Evolutionary conservation across 2,888 invertebrate species (phyloP).

Genomic region (Orchestes rusci): DNA sequence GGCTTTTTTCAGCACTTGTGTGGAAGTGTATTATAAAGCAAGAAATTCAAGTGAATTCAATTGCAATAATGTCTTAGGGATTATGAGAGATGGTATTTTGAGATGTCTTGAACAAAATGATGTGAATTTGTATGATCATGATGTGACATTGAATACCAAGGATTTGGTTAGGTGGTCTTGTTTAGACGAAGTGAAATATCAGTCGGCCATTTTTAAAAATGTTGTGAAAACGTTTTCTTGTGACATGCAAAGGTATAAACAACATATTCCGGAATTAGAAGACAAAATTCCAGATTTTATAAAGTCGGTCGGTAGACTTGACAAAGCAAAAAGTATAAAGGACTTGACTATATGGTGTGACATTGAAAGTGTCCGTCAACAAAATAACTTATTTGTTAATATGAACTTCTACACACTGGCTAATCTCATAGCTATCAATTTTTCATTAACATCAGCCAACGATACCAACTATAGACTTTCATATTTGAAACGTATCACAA

Average conservation of each 20-base stretch:
- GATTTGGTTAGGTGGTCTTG: constrained; percentile 49
- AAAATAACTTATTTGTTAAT: constrained; percentile 10
- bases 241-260: constrained; percentile 18
- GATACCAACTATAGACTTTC: constrained; percentile 33
- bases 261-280: neutral
- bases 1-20: constrained; percentile 53
- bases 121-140: constrained; percentile 31
- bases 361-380: constrained; percentile 10
- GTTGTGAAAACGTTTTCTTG: constrained; percentile 9
- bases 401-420: constrained; percentile 14
- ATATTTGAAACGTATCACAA: constrained; percentile 9
- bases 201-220: constrained; percentile 42
- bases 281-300: neutral
- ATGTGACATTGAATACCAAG: constrained; percentile 40
- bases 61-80: constrained; percentile 44
- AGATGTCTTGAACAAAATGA: constrained; percentile 19
- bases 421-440: constrained; percentile 42
- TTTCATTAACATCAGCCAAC: constrained; percentile 39
- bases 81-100: constrained; percentile 47
- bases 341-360: constrained; percentile 19
- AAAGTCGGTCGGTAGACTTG: neutral
- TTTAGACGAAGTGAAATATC: constrained; percentile 51
- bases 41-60: constrained; percentile 36
- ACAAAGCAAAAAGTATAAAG: constrained; percentile 1
- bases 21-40: constrained; percentile 55